A percentile compares a stretch with the other conserved stretches of the same genome.
Evolutionary conservation across 2,113 vertebrate species (phyloP).

Genomic region (Saccopteryx bilineata): DNA sequence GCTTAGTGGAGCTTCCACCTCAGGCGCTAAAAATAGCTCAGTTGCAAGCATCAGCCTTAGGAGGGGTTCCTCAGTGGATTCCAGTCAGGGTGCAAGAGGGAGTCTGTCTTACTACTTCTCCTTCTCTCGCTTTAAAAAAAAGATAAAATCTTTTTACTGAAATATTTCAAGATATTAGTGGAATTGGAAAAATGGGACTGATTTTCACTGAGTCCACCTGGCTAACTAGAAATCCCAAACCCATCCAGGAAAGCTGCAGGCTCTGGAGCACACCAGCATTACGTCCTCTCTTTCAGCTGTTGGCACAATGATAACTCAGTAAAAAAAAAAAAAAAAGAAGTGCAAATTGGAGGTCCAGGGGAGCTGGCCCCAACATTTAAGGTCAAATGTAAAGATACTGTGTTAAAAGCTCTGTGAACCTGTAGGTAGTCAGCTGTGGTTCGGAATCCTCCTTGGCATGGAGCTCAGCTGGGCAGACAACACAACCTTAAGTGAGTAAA

Average conservation of each 20-base stretch:
- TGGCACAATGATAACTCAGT: not conserved
- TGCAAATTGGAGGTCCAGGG: not conserved
- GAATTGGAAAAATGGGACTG: slow-evolving; percentile 39
- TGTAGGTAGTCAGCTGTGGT: not conserved
- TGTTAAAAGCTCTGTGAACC: not conserved
- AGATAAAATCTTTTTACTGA: not conserved
- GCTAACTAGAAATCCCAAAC: slow-evolving; percentile 23
- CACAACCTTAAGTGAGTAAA: not conserved
- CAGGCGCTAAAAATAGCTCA: too few relatives aligned
- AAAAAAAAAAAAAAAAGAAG: not conserved
- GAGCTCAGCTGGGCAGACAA: not conserved
- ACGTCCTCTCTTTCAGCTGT: not conserved
- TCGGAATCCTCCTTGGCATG: not conserved
- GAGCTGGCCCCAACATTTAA: not conserved
- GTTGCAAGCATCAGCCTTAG: too few relatives aligned
- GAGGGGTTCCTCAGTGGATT: too few relatives aligned
- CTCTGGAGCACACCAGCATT: not conserved
- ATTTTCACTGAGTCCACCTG: slow-evolving; percentile 31
- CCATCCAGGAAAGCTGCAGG: not conserved
- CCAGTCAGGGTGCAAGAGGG: too few relatives aligned
- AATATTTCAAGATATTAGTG: slow-evolving; percentile 27
- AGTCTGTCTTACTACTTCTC: too few relatives aligned
- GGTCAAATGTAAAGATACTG: not conserved
- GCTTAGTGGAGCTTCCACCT: too few relatives aligned
- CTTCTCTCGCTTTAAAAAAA: not conserved